These are phyloP conservation scores for Pangasius djambal DNA, from an alignment of 2,797 vertebrate genomes.

Conservation along the genomic window DNA sequence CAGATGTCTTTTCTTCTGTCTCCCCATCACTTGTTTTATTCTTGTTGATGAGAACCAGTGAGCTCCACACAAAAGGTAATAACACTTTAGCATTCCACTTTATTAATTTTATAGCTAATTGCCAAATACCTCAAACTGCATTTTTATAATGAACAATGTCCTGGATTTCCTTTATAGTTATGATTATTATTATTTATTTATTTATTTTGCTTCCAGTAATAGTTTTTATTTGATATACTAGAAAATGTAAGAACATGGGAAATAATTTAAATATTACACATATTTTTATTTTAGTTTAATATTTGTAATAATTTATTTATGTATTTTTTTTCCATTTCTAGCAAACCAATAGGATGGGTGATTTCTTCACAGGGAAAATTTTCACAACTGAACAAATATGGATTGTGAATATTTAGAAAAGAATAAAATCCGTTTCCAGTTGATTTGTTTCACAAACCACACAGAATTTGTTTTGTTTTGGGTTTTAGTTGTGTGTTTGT, in stretches of 20 bases:
- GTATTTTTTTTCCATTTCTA: background rate
- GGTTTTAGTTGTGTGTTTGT: background rate
- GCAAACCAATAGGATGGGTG: background rate
- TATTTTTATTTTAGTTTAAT: background rate
- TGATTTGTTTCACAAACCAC: background rate
- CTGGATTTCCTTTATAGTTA: background rate
- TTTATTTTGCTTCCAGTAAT: background rate
- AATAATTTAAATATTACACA: background rate
- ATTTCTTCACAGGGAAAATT: background rate
- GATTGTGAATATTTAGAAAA: background rate
- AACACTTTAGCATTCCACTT: background rate
- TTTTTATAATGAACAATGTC: background rate
- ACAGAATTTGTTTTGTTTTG: background rate
- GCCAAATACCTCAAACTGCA: background rate
- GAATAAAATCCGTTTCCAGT: background rate
- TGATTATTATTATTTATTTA: no score
- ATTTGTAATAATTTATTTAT: background rate
- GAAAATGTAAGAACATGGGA: background rate
- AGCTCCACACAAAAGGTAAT: conserved; percentile 31
- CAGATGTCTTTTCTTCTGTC: conserved; percentile 59
- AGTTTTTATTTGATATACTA: background rate
- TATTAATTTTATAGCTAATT: background rate
- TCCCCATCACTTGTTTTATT: conserved; percentile 60
- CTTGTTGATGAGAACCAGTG: conserved; percentile 38
- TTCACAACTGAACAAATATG: background rate